phyloP scores from a whole-genome alignment of 2,888 invertebrate genomes.

The Drosophila neoperkinsi region DNA sequence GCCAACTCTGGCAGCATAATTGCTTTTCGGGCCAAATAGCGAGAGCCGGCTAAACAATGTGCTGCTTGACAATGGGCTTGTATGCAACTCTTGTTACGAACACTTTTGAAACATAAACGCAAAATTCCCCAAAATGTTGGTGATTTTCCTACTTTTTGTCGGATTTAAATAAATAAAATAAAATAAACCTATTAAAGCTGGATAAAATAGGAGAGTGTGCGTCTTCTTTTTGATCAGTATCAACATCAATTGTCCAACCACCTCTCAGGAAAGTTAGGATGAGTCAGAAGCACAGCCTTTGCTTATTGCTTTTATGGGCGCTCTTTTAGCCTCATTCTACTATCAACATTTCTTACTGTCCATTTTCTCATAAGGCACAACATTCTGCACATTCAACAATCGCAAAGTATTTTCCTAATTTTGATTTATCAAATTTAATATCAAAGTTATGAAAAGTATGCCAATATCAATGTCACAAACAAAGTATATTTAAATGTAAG shows the following conservation, averaged over 20 bases:
- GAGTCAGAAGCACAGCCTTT: background rate
- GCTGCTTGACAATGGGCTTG: background rate
- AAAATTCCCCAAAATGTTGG: background rate
- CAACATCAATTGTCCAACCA: background rate
- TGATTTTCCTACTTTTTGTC: background rate
- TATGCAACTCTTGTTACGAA: background rate
- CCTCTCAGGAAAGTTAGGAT: background rate
- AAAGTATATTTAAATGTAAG: background rate
- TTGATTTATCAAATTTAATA: background rate
- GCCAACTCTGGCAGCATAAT: slow-evolving; percentile 12
- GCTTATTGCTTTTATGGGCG: background rate
- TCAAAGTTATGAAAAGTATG: background rate
- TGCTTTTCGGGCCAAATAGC: slow-evolving; percentile 31
- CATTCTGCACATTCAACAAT: background rate
- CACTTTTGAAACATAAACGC: background rate
- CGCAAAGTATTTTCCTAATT: background rate
- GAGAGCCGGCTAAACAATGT: background rate
- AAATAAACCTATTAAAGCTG: background rate
- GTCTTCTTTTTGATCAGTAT: background rate
- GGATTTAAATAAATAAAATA: background rate
- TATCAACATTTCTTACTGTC: background rate
- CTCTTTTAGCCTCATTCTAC: background rate
- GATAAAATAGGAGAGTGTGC: too few species aligned
- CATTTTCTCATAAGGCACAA: background rate
- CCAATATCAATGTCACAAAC: background rate